Percentiles rank a stretch among this genome's conserved stretches.
These are phyloP conservation scores for Nephrotoma guestfalica DNA, from an alignment of 2,888 invertebrate species.

Conservation along the genomic window DNA sequence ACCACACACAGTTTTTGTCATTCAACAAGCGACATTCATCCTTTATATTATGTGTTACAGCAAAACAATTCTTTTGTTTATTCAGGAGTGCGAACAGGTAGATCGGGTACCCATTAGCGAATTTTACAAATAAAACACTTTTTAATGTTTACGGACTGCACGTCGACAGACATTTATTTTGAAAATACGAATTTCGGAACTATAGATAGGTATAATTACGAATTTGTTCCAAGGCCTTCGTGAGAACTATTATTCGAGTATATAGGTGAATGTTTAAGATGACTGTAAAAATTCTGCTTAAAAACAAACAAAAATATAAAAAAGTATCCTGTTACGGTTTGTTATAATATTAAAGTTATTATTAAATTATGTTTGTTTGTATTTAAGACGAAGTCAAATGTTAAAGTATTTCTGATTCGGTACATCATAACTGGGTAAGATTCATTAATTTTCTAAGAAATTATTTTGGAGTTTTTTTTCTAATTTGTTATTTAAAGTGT, in stretches of 20 bases:
- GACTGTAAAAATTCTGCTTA: neutral
- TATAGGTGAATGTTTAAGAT: neutral
- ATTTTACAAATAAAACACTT: neutral
- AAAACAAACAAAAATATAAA: neutral
- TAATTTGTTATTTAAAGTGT: neutral
- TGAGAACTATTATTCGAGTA: neutral
- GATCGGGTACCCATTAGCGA: neutral
- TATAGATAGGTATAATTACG: neutral
- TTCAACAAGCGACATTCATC: neutral
- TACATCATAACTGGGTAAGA: neutral
- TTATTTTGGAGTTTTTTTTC: neutral
- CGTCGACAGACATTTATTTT: neutral
- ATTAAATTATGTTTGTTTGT: neutral
- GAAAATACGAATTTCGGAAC: neutral
- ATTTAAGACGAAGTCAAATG: neutral
- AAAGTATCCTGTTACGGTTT: neutral
- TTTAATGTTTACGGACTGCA: neutral
- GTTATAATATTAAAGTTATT: neutral
- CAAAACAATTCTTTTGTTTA: neutral
- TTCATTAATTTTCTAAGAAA: neutral
- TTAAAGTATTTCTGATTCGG: neutral
- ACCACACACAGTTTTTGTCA: neutral
- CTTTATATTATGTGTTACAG: neutral
- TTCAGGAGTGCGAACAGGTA: neutral
- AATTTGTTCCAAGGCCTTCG: neutral